A percentile compares a stretch with the other conserved stretches of the same genome.
Conservation (phyloP, 1,140 invertebrate species). For the Lepidurus couesii region DNA sequence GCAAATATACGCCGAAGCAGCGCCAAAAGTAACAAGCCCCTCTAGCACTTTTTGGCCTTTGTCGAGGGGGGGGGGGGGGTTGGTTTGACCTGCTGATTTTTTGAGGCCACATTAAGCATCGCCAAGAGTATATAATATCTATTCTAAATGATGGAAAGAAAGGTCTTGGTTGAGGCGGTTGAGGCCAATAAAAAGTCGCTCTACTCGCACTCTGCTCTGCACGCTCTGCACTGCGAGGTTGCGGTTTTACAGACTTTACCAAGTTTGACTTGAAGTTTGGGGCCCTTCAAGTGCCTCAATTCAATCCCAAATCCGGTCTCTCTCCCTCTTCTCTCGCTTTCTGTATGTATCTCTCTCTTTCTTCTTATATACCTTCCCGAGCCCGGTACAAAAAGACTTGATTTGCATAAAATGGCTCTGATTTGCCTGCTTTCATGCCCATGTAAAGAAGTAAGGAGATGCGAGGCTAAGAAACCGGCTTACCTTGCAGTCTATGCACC, state of each 20-base stretch:
- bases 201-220: too few species aligned
- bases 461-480: slow-evolving; percentile 2
- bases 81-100: neutral
- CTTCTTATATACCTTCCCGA: neutral
- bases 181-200: too few species aligned
- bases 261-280: too few species aligned
- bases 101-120: neutral
- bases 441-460: slow-evolving; percentile 6
- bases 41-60: neutral
- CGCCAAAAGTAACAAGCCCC: neutral
- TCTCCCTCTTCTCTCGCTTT: neutral
- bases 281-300: too few species aligned
- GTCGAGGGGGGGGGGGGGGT: neutral
- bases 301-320: neutral
- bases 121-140: neutral
- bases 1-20: neutral
- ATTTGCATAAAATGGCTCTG: slow-evolving; percentile 19
- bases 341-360: neutral
- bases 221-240: too few species aligned
- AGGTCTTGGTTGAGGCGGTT: neutral
- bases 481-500: slow-evolving; percentile 17
- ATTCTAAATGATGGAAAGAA: neutral
- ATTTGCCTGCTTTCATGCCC: slow-evolving; percentile 18
- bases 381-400: neutral
- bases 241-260: too few species aligned